Evolutionary conservation across 1,140 invertebrate species (phyloP), one percentile per base, ranked within the genome.

Genomic region (Lithobius niger): DNA sequence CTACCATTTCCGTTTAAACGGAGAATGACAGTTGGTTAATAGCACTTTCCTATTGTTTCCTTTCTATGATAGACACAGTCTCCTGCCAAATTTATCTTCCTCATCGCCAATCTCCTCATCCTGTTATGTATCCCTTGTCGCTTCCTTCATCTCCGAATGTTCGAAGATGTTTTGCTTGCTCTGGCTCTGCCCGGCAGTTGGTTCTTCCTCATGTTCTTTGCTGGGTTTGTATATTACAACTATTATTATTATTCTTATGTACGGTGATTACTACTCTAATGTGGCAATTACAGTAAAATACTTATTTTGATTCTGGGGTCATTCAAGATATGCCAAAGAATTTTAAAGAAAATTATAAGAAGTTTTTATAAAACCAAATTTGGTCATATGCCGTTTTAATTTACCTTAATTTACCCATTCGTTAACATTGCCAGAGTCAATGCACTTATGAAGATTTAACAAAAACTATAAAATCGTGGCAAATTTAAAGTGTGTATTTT

Each of bases 171-270:
- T 3, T 82, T 98, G 28, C 71, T 99, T 21, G 80, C 90, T 2
- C 83, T 97, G 59, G 86, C 94, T 0, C 81, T 96, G 21, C 94
- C 95, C 0, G 87, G 90, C 15, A 88, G 86, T 10, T 99, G 95
- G 94, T 94, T 97, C 70, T 81, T 96, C 52, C 77, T 98, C 1
- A 94, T 99, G 82, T 98, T 98, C 70, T 99, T 98, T 74, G 94
- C 94, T 28, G 92, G 94, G 93, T 97, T 75, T 74, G 69, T 36
- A 36, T 36, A 36, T 36, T 36, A n/a, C n/a, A n/a, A n/a, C n/a
- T n/a, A n/a, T n/a, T 36, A 6, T 36, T 36, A 36, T 36, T 36
- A 10, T 36, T 36, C 31, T 36, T n/a, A n/a, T n/a, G n/a, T n/a
- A n/a, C n/a, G n/a, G n/a, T n/a, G n/a, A n/a, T n/a, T n/a, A n/a